Percentiles rank a stretch among this genome's conserved stretches.
Evolutionary conservation across 2,888 invertebrate species (phyloP).

Genomic region (Chymomyza fuscimana): DNA sequence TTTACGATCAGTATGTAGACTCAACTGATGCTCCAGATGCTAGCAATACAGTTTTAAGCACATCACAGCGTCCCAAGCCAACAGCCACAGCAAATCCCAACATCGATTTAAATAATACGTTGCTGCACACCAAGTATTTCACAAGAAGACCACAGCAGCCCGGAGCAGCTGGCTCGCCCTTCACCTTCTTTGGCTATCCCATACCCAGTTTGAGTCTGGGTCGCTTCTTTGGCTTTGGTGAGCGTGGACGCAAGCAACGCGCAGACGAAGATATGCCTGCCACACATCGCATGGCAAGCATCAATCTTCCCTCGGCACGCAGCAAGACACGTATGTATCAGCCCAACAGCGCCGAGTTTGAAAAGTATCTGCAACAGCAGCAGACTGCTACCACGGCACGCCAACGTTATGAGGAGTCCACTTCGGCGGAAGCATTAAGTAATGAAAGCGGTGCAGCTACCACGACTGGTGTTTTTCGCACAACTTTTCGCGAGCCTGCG

Average conservation of each 20-base stretch:
- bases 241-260: constrained; percentile 76
- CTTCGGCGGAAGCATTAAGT: constrained; percentile 73
- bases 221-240: constrained; percentile 82
- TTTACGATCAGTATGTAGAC: constrained; percentile 91
- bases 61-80: constrained; percentile 69
- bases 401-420: constrained; percentile 62
- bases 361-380: constrained; percentile 74
- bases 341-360: constrained; percentile 77
- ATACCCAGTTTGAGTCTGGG: constrained; percentile 87
- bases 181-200: constrained; percentile 92
- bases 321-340: constrained; percentile 79
- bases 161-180: constrained; percentile 80
- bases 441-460: constrained; percentile 73
- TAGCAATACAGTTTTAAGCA: constrained; percentile 60
- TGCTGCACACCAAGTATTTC: constrained; percentile 79
- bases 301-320: constrained; percentile 55
- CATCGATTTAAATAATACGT: constrained; percentile 80
- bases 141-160: constrained; percentile 72
- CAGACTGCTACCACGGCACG: constrained; percentile 48
- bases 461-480: constrained; percentile 69
- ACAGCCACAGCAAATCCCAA: constrained; percentile 82
- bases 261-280: constrained; percentile 70
- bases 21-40: constrained; percentile 82
- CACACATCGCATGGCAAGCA: constrained; percentile 73
- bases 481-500: constrained; percentile 77